These are phyloP conservation scores for Gymnogyps californianus DNA, from an alignment of 2,113 vertebrate species.

Conservation along the genomic window DNA sequence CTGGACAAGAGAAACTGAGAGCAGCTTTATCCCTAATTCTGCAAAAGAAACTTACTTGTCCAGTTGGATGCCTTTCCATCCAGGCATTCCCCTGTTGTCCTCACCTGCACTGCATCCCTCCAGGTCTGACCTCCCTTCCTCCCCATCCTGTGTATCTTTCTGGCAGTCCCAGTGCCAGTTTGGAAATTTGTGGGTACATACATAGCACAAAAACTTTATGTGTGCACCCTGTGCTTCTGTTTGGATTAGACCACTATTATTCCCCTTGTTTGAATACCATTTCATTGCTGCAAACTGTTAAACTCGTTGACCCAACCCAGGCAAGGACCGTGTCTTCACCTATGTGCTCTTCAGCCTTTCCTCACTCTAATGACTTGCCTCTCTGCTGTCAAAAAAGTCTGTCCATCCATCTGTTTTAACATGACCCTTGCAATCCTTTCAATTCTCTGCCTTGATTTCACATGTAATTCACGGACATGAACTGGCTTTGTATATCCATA, in stretches of 20 bases:
- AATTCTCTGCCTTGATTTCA: background rate
- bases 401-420: background rate
- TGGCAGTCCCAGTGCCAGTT: background rate
- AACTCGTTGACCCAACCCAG: background rate
- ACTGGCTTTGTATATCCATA: background rate
- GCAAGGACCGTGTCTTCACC: background rate
- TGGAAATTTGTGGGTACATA: background rate
- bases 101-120: background rate
- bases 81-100: background rate
- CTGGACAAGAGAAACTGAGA: background rate
- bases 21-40: background rate
- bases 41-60: background rate
- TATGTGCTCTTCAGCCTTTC: background rate
- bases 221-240: background rate
- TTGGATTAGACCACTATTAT: background rate
- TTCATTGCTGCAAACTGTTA: background rate
- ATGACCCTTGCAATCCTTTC: background rate
- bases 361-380: background rate
- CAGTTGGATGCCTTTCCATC: background rate
- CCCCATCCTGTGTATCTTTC: rapidly evolving
- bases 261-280: background rate
- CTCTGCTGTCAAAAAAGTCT: background rate
- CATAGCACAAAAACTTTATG: background rate
- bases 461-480: background rate
- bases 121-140: background rate